Percentiles rank a stretch among this genome's conserved stretches.
These are phyloP conservation scores for Propithecus coquereli DNA, from an alignment of 2,113 vertebrate genomes.

Conservation along the genomic window DNA sequence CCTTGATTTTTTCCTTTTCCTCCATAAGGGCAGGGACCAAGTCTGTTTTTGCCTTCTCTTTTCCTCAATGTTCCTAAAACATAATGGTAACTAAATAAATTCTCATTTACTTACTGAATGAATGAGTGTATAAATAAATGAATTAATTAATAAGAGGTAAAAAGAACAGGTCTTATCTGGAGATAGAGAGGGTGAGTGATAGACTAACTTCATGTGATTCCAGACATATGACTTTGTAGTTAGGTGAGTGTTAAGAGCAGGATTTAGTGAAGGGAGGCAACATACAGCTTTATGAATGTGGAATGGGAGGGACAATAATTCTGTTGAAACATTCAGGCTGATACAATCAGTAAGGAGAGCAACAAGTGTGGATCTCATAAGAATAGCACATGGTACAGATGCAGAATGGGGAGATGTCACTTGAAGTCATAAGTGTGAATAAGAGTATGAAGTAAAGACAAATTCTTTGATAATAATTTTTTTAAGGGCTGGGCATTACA, in stretches of 20 bases:
- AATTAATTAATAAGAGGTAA: neutral
- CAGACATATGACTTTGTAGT: neutral
- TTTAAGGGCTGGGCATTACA: neutral
- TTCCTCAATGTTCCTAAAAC: neutral
- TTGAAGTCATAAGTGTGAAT: neutral
- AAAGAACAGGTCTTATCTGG: neutral
- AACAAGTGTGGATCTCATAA: neutral
- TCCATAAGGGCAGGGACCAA: neutral
- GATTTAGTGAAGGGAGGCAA: neutral
- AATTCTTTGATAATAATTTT: neutral
- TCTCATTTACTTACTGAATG: neutral
- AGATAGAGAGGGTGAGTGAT: neutral
- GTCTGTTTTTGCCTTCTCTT: neutral
- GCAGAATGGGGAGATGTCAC: neutral
- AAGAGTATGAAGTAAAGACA: neutral
- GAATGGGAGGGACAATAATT: neutral
- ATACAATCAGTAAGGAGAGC: neutral
- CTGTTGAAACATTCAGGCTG: neutral
- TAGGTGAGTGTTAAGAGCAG: neutral
- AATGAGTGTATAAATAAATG: neutral
- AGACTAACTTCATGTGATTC: neutral
- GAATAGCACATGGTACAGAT: neutral
- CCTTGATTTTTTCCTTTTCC: neutral
- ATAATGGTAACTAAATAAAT: neutral
- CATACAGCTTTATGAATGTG: neutral